These are phyloP conservation scores for Frankliniella fusca DNA, from an alignment of 2,888 invertebrate genomes.

Conservation along the genomic window DNA sequence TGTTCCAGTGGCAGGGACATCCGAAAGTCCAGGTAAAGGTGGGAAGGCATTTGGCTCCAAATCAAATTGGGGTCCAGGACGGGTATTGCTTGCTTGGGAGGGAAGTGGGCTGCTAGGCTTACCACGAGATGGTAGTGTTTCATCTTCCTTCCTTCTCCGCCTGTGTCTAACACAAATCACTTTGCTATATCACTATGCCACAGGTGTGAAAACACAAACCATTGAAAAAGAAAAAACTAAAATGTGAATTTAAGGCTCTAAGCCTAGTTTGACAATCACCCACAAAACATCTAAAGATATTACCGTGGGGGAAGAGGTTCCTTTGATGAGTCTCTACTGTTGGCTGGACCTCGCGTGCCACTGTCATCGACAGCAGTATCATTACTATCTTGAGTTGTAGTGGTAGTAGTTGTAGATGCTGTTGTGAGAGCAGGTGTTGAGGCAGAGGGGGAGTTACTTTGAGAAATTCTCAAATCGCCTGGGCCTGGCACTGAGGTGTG, in stretches of 20 bases:
- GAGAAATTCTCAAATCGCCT: conserved; percentile 20
- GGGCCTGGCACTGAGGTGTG: not conserved
- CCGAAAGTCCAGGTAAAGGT: conserved; percentile 61
- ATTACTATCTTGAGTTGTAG: not conserved
- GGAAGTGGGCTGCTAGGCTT: conserved; percentile 35
- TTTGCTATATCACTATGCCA: not conserved
- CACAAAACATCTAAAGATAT: not conserved
- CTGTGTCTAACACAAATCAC: conserved; percentile 42
- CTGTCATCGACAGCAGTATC: not conserved
- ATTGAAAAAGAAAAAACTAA: conserved; percentile 13
- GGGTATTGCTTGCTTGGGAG: conserved; percentile 43
- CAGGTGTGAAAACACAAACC: not conserved
- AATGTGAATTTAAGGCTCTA: not conserved
- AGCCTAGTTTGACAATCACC: not conserved
- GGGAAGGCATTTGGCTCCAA: conserved; percentile 75
- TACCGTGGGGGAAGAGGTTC: conserved; percentile 21
- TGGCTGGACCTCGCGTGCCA: not conserved
- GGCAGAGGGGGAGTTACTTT: not conserved
- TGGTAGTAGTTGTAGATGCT: conserved; percentile 9
- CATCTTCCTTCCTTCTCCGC: conserved; percentile 49
- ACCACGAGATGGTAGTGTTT: conserved; percentile 38
- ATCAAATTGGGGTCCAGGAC: conserved; percentile 64
- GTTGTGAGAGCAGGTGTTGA: conserved; percentile 4
- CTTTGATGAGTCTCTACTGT: conserved; percentile 22
- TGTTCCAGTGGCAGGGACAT: conserved; percentile 34